Conservation (phyloP, 2,888 invertebrate species). For the Gasteruption jaculator region DNA sequence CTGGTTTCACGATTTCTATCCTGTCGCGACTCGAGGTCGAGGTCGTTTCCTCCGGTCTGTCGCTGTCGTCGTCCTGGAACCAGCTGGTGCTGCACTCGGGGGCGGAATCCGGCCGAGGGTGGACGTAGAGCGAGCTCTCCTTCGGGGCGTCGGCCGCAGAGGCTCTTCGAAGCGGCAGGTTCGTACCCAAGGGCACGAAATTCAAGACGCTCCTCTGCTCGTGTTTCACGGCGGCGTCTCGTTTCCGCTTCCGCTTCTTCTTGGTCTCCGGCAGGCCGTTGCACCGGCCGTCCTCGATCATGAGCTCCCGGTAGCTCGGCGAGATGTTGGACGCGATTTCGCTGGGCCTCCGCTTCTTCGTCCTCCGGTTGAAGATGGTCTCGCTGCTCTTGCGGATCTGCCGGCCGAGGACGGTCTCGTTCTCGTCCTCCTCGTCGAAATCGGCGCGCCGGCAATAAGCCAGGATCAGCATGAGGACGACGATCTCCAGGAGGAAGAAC, state of each 20-base stretch:
- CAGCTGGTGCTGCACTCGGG: slow-evolving; percentile 29
- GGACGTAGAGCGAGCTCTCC: slow-evolving; percentile 14
- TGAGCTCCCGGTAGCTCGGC: slow-evolving; percentile 59
- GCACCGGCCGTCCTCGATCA: slow-evolving; percentile 56
- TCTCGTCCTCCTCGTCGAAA: slow-evolving; percentile 44
- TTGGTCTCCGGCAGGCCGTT: slow-evolving; percentile 42
- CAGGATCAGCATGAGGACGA: slow-evolving; percentile 55
- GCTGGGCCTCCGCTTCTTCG: slow-evolving; percentile 66
- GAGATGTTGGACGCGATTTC: slow-evolving; percentile 56
- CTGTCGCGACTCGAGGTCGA: slow-evolving; percentile 3
- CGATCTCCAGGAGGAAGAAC: slow-evolving; percentile 54
- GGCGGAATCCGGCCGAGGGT: slow-evolving; percentile 32
- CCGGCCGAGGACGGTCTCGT: slow-evolving; percentile 42
- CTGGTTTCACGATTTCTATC: slow-evolving; percentile 7
- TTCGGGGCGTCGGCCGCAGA: slow-evolving; percentile 34
- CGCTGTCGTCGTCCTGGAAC: slow-evolving; percentile 21
- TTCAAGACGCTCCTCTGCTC: slow-evolving; percentile 25
- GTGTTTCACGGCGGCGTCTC: slow-evolving; percentile 28
- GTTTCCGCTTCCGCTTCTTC: slow-evolving; percentile 53
- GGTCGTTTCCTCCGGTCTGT: neutral
- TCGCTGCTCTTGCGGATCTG: slow-evolving; percentile 27
- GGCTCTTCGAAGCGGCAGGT: slow-evolving; percentile 31
- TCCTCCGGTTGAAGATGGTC: slow-evolving; percentile 45
- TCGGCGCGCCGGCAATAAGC: slow-evolving; percentile 52
- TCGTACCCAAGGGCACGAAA: slow-evolving; percentile 20